These are phyloP conservation scores for Harmothoe impar DNA, from an alignment of 2,888 invertebrate species.

Conservation along the genomic window DNA sequence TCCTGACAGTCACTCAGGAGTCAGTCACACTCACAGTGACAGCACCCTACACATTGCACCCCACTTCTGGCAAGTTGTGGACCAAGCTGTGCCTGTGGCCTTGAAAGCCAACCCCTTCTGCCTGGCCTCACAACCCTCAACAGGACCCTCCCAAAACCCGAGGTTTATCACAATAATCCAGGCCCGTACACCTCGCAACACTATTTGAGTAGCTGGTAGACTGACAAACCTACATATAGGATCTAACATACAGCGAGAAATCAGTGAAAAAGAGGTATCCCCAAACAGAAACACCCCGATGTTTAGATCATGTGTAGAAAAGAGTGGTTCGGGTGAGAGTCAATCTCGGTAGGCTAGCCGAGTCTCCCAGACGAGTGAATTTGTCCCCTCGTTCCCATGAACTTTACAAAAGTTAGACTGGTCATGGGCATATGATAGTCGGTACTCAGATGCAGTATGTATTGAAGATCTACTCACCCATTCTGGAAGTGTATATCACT, in stretches of 20 bases:
- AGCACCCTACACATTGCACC: background rate
- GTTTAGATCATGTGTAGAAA: background rate
- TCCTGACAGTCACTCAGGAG: background rate
- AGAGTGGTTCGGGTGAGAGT: background rate
- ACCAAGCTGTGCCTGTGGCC: background rate
- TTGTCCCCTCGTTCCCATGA: background rate
- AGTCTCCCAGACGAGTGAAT: background rate
- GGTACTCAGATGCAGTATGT: background rate
- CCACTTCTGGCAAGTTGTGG: background rate
- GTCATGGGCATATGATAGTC: background rate
- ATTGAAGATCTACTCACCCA: conserved; percentile 19
- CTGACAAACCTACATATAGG: no score
- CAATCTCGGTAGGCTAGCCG: background rate
- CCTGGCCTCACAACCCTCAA: no score
- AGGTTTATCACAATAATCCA: no score
- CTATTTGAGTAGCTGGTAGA: no score
- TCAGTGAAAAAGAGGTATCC: background rate
- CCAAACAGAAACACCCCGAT: background rate
- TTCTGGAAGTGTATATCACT: conserved; percentile 17
- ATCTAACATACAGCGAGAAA: background rate
- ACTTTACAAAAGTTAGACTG: background rate
- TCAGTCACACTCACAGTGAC: background rate
- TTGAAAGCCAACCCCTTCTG: no score
- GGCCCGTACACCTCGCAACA: no score
- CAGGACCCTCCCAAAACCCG: no score